phyloP scores from a whole-genome alignment of 1,140 invertebrate species.

The Bombus difficillimus region DNA sequence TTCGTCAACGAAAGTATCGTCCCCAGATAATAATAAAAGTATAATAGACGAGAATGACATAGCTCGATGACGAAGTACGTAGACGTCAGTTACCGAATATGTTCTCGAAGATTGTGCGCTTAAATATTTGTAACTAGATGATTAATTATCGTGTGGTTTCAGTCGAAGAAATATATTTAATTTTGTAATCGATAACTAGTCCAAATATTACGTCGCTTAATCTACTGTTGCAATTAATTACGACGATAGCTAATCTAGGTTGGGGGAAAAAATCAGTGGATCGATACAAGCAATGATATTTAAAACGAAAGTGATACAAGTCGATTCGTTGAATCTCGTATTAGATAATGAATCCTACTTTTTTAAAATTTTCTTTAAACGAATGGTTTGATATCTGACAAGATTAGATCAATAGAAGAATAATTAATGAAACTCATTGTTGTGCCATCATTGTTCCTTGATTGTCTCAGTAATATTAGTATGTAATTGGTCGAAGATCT shows the following conservation, averaged over 20 bases:
- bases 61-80: not conserved
- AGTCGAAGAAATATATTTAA: constrained; percentile 1
- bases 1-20: constrained; percentile 43
- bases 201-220: not conserved
- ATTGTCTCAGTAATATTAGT: constrained; percentile 17
- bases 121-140: constrained; percentile 25
- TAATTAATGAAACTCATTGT: constrained; percentile 32
- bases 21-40: constrained; percentile 33
- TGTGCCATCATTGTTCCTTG: constrained; percentile 49
- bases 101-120: constrained; percentile 32
- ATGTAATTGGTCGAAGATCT: constrained; percentile 33
- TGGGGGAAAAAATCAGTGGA: not conserved
- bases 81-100: not conserved
- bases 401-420: not conserved
- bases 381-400: not conserved
- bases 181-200: constrained; percentile 25
- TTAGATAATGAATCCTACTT: not conserved
- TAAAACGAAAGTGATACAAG: constrained; percentile 9
- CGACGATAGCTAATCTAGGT: constrained; percentile 5
- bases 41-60: not conserved
- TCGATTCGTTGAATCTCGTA: not conserved
- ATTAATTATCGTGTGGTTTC: constrained; percentile 7
- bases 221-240: constrained; percentile 2
- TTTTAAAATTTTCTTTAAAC: not conserved
- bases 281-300: constrained; percentile 6